Base-by-base conservation (phyloP, 2,888 invertebrate genomes). In the Watsonalla binaria region DNA sequence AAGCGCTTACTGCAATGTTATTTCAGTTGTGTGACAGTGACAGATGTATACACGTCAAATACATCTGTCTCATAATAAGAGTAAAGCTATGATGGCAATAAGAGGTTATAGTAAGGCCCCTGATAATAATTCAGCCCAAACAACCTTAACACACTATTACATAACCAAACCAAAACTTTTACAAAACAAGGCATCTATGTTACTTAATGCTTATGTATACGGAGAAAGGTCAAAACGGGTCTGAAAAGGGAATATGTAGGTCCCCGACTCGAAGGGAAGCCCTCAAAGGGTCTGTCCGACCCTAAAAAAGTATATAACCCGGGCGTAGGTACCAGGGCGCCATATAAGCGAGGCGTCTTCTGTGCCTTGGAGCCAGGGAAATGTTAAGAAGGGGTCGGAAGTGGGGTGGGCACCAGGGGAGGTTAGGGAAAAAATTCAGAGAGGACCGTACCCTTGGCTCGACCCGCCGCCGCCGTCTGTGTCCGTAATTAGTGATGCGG, bases 281-380 rank as follows among this genome's bases (percentile, higher is more conserved):
- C 79, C 84, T 84, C 86, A 82, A 86, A 87, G 85, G 86, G 85
- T 84, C 88, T 80, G 79, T 72, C 77, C 84, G 84, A 84, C 80
- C 86, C 87, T 86, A 87, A 89, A 90, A 90, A 90, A 86, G 88
- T 88, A 89, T 86, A 89, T 88, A 90, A 82, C 82, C 80, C 81
- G 71, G 71, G 66, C 68, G 76, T 84, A 82, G 80, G 82, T 85
- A 85, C 86, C 78, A 84, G 80, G 80, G 82, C 74, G 74, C 76
- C 87, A 86, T 86, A 85, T 86, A 86, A 78, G 76, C 79, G 74
- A 68, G 73, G 74, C 80, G 76, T 80, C 63, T 63, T 49, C 49
- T 49, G 49, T 49, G 49, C 49, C 49, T 61, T 24, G 11, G 49
- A 56, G 56, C 82, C 86, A 83, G 88, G 89, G 86, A 84, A 86